These are phyloP conservation scores for Macrosoma leucophasiata DNA, from an alignment of 2,888 invertebrate species.

Conservation along the genomic window DNA sequence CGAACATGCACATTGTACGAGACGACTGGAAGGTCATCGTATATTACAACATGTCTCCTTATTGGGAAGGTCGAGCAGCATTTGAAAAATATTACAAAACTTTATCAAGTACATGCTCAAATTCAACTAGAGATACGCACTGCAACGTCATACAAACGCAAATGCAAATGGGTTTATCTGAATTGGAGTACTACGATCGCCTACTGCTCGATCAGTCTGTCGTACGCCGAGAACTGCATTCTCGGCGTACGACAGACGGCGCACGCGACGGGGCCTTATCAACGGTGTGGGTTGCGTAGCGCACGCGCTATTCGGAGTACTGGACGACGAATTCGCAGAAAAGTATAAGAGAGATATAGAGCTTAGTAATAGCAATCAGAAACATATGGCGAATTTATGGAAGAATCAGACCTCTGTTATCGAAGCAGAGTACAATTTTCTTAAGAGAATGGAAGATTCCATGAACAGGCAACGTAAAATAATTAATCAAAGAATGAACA, in stretches of 20 bases:
- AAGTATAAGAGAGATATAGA: conserved; percentile 17
- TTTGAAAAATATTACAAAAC: neutral
- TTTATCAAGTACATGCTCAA: neutral
- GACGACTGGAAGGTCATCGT: conserved; percentile 7
- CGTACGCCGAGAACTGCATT: too few relatives aligned
- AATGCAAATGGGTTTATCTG: neutral
- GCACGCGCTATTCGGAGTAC: conserved; percentile 17
- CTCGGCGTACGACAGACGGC: neutral
- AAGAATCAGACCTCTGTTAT: conserved; percentile 23
- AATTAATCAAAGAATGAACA: neutral
- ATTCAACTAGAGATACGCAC: neutral
- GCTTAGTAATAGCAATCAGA: conserved; percentile 9
- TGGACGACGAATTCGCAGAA: conserved; percentile 22
- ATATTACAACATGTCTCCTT: conserved; percentile 5
- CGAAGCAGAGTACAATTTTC: conserved; percentile 6
- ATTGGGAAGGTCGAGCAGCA: conserved; percentile 4
- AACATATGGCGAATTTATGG: conserved; percentile 13
- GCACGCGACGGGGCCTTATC: conserved; percentile 18
- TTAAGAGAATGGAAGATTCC: neutral
- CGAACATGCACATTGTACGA: conserved; percentile 1
- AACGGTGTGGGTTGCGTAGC: conserved; percentile 20
- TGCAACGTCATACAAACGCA: neutral
- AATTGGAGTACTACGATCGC: neutral
- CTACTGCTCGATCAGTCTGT: conserved; percentile 16
- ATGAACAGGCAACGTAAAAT: conserved; percentile 1